Evolutionary conservation across 2,797 vertebrate species (phyloP).

Genomic region (Hippoglossus hippoglossus): DNA sequence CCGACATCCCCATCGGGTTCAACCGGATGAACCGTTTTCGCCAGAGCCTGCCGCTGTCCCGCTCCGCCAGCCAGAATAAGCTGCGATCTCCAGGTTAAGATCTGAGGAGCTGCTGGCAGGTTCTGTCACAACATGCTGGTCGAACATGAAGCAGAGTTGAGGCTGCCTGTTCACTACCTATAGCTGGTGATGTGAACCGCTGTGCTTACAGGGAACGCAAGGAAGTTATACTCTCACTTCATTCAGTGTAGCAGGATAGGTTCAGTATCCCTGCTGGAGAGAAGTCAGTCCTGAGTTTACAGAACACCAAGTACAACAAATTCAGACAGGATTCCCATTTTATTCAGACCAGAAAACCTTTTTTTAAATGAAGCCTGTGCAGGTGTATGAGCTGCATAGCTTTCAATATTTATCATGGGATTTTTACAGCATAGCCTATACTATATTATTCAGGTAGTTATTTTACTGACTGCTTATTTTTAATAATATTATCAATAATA

Average conservation of each 20-base stretch:
- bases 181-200: background rate
- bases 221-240: constrained; percentile 7
- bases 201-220: constrained; percentile 4
- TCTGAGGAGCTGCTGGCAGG: constrained; percentile 33
- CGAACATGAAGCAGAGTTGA: constrained; percentile 33
- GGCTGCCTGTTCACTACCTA: constrained; percentile 24
- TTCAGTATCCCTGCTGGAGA: constrained; percentile 7
- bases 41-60: constrained; percentile 95
- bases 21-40: constrained; percentile 98
- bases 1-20: constrained; percentile 95
- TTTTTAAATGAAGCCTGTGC: background rate
- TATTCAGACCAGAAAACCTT: background rate
- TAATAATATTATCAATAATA: no score
- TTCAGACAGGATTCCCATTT: background rate
- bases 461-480: background rate
- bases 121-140: constrained; percentile 29
- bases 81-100: constrained; percentile 94
- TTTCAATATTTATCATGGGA: background rate
- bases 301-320: background rate
- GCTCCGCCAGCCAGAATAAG: constrained; percentile 98
- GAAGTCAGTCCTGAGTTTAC: constrained; percentile 1
- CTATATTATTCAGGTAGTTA: background rate
- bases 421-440: background rate
- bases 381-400: background rate
- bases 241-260: constrained; percentile 2